A percentile compares a stretch with the other conserved stretches of the same genome.
Evolutionary conservation across 2,888 invertebrate species (phyloP).

Genomic region (Stenolophus ochropezus): DNA sequence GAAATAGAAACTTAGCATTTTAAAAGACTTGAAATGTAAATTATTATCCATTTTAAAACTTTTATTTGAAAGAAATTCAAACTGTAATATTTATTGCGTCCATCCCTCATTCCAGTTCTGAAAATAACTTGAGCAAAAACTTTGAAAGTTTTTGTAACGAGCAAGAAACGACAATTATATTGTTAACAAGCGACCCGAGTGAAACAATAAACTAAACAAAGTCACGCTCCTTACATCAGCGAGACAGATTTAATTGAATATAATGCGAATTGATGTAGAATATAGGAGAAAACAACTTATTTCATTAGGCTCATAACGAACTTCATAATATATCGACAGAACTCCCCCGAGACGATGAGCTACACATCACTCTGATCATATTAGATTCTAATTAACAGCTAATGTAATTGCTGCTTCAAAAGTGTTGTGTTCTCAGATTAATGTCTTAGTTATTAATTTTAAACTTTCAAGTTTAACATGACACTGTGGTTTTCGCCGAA

Average conservation of each 20-base stretch:
- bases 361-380: conserved; percentile 31
- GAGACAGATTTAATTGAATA: conserved; percentile 27
- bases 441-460: conserved; percentile 13
- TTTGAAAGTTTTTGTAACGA: conserved; percentile 3
- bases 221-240: conserved; percentile 22
- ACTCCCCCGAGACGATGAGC: neutral
- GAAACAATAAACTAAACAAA: conserved; percentile 33
- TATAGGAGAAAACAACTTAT: conserved; percentile 39
- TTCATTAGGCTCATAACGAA: conserved; percentile 29
- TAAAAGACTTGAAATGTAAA: too few species aligned
- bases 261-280: conserved; percentile 37
- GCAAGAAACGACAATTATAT: conserved; percentile 31
- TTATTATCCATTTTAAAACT: too few species aligned
- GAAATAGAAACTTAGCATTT: too few species aligned
- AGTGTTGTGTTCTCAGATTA: conserved; percentile 32
- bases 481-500: neutral
- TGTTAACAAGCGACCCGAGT: neutral
- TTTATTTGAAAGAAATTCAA: too few species aligned
- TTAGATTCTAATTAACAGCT: conserved; percentile 21
- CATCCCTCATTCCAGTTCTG: neutral
- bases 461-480: neutral
- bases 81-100: neutral
- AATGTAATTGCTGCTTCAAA: conserved; percentile 12
- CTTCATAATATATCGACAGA: conserved; percentile 40
- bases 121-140: neutral